phyloP scores from a whole-genome alignment of 2,113 vertebrate species.

The Callipepla californica region DNA sequence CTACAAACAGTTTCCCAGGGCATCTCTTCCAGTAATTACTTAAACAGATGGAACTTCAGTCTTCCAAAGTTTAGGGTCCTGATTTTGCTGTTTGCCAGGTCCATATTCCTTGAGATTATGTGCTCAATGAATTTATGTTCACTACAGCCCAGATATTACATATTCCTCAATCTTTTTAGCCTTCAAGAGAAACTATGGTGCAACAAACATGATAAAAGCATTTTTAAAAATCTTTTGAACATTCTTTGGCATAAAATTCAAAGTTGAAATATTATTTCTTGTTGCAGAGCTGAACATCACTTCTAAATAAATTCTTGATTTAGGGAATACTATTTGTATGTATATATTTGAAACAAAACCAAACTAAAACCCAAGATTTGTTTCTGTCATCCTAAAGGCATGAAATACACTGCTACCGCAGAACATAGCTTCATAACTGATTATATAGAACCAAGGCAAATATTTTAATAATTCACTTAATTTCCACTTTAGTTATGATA shows the following conservation, averaged over 20 bases:
- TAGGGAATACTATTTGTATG: not conserved
- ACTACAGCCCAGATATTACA: not conserved
- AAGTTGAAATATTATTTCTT: not conserved
- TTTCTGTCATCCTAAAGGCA: not conserved
- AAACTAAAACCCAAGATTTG: not conserved
- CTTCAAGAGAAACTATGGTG: not conserved
- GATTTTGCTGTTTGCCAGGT: too few relatives aligned
- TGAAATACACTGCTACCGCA: not conserved
- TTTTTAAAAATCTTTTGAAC: not conserved
- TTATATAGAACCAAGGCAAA: not conserved
- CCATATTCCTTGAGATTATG: too few relatives aligned
- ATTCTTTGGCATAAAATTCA: fast-evolving
- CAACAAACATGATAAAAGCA: not conserved
- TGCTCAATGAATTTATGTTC: too few relatives aligned
- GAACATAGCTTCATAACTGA: not conserved
- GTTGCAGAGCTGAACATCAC: not conserved
- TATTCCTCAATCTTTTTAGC: not conserved
- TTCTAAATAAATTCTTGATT: not conserved
- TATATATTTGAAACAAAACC: not conserved
- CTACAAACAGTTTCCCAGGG: too few relatives aligned
- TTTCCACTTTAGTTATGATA: not conserved
- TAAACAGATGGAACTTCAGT: too few relatives aligned
- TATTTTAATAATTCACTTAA: not conserved
- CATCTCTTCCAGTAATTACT: too few relatives aligned
- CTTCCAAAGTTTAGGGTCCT: too few relatives aligned